These are phyloP conservation scores for Gerris buenoi DNA, from an alignment of 1,140 invertebrate species.

Conservation along the genomic window DNA sequence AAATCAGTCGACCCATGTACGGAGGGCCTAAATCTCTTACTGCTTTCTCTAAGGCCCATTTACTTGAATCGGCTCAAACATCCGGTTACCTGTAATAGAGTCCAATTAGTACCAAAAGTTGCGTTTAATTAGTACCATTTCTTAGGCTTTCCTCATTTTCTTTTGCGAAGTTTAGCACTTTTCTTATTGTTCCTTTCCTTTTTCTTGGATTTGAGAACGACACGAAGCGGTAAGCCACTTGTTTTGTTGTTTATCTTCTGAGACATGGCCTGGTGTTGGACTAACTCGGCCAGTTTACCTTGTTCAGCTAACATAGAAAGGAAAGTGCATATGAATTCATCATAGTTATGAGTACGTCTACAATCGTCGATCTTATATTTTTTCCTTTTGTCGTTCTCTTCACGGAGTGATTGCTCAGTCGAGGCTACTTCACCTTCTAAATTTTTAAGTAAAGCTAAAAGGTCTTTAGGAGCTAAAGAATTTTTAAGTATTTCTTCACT, in stretches of 20 bases:
- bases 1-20: no score
- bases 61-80: no score
- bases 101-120: no score
- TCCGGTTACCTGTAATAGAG: no score
- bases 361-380: slow-evolving; percentile 86
- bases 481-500: slow-evolving; percentile 35
- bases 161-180: not conserved
- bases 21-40: no score
- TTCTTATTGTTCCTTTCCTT: not conserved
- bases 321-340: slow-evolving; percentile 93
- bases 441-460: slow-evolving; percentile 69
- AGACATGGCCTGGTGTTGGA: slow-evolving; percentile 48
- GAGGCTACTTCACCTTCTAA: slow-evolving; percentile 71
- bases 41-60: no score
- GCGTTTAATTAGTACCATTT: no score
- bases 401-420: slow-evolving; percentile 72
- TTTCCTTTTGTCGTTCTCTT: slow-evolving; percentile 88
- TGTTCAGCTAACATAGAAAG: slow-evolving; percentile 89
- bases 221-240: slow-evolving; percentile 2
- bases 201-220: slow-evolving; percentile 1
- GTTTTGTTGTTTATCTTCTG: slow-evolving; percentile 14
- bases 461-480: slow-evolving; percentile 65
- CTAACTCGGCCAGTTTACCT: slow-evolving; percentile 77
- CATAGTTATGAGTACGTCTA: slow-evolving; percentile 83
- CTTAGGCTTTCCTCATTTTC: no score